Percentiles rank a stretch among this genome's conserved stretches.
Conservation (phyloP, 1,140 invertebrate genomes). For the Portunus trituberculatus region DNA sequence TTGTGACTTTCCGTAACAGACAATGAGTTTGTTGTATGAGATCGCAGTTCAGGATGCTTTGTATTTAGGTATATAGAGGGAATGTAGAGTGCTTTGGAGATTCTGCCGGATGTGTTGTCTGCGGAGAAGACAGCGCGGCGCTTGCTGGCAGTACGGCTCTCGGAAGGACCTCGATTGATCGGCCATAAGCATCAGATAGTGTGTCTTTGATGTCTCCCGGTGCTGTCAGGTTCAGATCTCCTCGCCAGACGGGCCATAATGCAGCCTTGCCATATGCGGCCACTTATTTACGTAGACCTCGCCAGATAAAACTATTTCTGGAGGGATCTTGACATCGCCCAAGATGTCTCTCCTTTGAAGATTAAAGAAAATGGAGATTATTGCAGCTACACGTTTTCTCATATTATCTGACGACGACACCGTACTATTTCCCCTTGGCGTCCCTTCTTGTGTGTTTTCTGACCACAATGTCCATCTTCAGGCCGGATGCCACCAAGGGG, state of each 20-base stretch:
- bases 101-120: conserved; percentile 23
- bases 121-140: conserved; percentile 39
- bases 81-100: conserved; percentile 21
- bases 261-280: conserved; percentile 62
- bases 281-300: conserved; percentile 53
- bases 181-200: conserved; percentile 74
- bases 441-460: neutral
- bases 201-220: conserved; percentile 72
- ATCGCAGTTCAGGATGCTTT: too few species aligned
- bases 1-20: conserved; percentile 61
- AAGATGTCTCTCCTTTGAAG: conserved; percentile 74
- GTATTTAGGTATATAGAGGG: neutral
- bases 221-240: conserved; percentile 72
- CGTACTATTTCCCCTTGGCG: neutral
- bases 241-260: conserved; percentile 71
- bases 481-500: neutral
- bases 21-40: conserved; percentile 30
- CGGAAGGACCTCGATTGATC: conserved; percentile 69
- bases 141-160: conserved; percentile 66
- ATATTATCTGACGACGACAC: neutral
- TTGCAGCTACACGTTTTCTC: conserved; percentile 35
- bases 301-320: conserved; percentile 67
- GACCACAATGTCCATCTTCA: neutral
- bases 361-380: conserved; percentile 75
- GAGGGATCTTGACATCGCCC: conserved; percentile 68